Evolutionary conservation across 2,797 vertebrate species (phyloP).

Genomic region (Myotis planiceps): DNA sequence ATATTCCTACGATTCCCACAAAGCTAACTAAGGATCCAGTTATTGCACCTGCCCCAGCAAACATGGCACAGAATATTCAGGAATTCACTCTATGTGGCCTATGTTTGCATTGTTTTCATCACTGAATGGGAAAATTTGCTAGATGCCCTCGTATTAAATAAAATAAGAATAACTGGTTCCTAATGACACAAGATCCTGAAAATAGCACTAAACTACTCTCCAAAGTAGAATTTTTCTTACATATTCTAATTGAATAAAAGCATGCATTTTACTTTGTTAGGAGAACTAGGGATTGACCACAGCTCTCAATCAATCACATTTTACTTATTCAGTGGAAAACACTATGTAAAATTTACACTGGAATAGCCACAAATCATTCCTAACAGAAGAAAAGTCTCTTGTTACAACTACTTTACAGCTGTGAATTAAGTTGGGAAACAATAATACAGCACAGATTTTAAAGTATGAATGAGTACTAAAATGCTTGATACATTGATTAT

Average conservation of each 20-base stretch:
- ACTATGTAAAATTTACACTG: not conserved
- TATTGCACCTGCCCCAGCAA: not conserved
- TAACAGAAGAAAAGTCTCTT: not conserved
- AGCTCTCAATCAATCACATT: not conserved
- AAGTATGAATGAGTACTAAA: constrained; percentile 10
- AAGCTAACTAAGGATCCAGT: not conserved
- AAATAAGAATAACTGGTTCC: not conserved
- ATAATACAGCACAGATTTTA: not conserved
- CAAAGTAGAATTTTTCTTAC: constrained; percentile 39
- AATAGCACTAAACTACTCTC: constrained; percentile 26
- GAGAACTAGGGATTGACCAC: not conserved
- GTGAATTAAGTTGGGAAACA: not conserved
- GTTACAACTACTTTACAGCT: not conserved
- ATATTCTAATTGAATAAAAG: constrained; percentile 34
- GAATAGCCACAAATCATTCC: not conserved
- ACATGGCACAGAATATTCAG: not conserved
- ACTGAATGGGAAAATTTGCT: not conserved
- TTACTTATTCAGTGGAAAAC: not conserved
- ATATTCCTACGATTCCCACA: not conserved
- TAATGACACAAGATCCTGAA: not conserved
- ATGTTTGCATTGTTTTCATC: not conserved
- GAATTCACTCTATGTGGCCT: not conserved
- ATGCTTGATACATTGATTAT: not conserved
- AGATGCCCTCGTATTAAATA: not conserved
- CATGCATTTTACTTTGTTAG: constrained; percentile 17